Base-by-base conservation (phyloP, 2,888 invertebrate species). In the Erynnis tages region DNA sequence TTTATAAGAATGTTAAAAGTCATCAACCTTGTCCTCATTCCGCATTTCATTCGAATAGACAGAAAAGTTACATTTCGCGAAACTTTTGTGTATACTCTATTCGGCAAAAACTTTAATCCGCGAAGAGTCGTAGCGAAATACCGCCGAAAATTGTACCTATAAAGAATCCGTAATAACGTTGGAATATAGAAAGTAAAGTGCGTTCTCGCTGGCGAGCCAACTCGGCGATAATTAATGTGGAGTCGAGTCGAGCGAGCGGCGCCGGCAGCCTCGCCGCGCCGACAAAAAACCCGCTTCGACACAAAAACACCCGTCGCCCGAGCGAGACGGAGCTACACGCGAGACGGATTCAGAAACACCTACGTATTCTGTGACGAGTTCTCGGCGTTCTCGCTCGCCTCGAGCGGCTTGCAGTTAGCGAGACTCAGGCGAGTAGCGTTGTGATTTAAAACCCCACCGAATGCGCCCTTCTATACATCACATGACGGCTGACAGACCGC, bases 401-500 rank as follows among this genome's bases (percentile, higher is more conserved):
- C 85, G 80, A 80, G 77, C 82, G 73, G 69, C 78, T 77, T 76
- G 76, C 79, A 79, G 77, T 81, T 83, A 83, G 82, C 80, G 82
- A 78, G 80, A 80, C 76, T 73, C 77, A 79, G 29, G 81, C 79
- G 35, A 81, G 82, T 81, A 78, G 82, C 83, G 83, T 79, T 86
- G 86, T 85, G 84, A 87, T 87, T 89, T 89, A 88, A 86, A 86
- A 87, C 86, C 80, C 74, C 63, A 73, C 74, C 71, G 79, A 87
- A 80, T 85, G 86, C 81, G 86, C 89, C 89, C 89, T 89, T 89
- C 86, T 87, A 87, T 88, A 82, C 84, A 88, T 88, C 89, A 89
- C 86, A 88, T 89, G 89, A 87, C 82, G 84, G 87, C 87, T 89
- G 89, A 89, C 89, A 89, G 89, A 73, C 86, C 84, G 78, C 76